phyloP scores from a whole-genome alignment of 2,888 invertebrate species.

The Phaonia tiefii region DNA sequence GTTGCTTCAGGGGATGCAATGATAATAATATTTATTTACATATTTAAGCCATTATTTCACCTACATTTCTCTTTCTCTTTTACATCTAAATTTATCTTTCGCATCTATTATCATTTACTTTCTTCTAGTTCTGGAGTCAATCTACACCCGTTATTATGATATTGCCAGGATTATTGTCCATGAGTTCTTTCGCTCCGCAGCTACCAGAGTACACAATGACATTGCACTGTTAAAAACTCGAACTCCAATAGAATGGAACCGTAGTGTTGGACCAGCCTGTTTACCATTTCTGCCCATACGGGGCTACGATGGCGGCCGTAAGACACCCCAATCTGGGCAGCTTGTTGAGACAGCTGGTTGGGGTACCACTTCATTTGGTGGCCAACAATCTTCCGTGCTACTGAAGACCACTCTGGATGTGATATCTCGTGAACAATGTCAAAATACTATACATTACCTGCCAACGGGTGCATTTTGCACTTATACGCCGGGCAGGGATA shows the following conservation, averaged over 20 bases:
- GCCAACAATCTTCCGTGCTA: conserved; percentile 81
- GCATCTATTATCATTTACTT: neutral
- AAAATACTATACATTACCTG: conserved; percentile 67
- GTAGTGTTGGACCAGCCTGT: conserved; percentile 83
- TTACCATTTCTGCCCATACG: conserved; percentile 80
- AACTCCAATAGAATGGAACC: conserved; percentile 80
- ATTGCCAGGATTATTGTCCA: conserved; percentile 80
- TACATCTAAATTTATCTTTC: too few relatives aligned
- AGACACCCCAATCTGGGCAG: conserved; percentile 79
- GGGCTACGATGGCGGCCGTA: conserved; percentile 40
- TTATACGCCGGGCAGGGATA: conserved; percentile 80
- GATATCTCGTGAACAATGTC: conserved; percentile 80
- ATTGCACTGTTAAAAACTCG: conserved; percentile 82
- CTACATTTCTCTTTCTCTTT: conserved; percentile 18
- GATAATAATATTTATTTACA: too few relatives aligned
- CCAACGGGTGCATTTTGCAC: conserved; percentile 81
- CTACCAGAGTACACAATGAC: conserved; percentile 80
- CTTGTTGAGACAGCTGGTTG: conserved; percentile 81
- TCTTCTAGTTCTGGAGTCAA: conserved; percentile 71
- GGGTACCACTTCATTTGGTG: conserved; percentile 83
- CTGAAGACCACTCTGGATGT: conserved; percentile 82
- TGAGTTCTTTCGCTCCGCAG: conserved; percentile 73
- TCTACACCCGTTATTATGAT: conserved; percentile 80
- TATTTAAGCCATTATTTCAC: too few relatives aligned
- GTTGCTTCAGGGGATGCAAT: too few relatives aligned